Evolutionary conservation across 2,113 vertebrate species (phyloP), one percentile per base, ranked within the genome.

Genomic region (Amia ocellicauda): DNA sequence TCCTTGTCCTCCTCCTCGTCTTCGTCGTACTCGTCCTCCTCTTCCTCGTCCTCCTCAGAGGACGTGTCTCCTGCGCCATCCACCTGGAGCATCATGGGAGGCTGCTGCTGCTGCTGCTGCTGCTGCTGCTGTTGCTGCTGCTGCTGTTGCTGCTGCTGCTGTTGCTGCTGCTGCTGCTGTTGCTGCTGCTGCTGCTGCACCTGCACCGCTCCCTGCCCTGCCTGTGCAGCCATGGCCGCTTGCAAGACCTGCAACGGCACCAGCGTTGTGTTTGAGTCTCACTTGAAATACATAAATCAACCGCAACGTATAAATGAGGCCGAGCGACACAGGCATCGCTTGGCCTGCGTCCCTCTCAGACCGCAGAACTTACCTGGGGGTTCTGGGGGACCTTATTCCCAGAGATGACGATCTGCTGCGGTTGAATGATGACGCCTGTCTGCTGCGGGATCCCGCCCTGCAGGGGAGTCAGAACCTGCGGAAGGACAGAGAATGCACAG

Each of bases 1-100:
- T 98, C 97, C 73, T 98, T 99, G 80, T 98, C 95, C 74, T 99
- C 96, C 0, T 97, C 95, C 1, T 98, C 94, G 2, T 99, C 96
- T 55, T 99, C 95, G 45, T 98, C 95, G 40, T 99, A 96, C 66
- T 98, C 94, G 57, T 98, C 96, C 70, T 98, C 97, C 52, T 99
- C 97, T 3, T 99, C 97, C 67, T 99, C 96, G 13, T 99, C 97
- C 62, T 99, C 97, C 60, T 98, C 96, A 4, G 97, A 98, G 0
- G 97, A 98, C 0, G 96, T 94, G 73, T 99, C 96, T 16, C 93
- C 96, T 0, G 93, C 80, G 23, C 97, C 97, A 63, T 99, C 97
- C 62, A 98, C 94, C 80, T 98, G 96, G 41, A 98, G 87, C 75
- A 99, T 94, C 71, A 98, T 81, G 2, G 94, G 93, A 41, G 95